Base-by-base conservation (phyloP, 1,140 invertebrate genomes). In the Listronotus bonariensis region DNA sequence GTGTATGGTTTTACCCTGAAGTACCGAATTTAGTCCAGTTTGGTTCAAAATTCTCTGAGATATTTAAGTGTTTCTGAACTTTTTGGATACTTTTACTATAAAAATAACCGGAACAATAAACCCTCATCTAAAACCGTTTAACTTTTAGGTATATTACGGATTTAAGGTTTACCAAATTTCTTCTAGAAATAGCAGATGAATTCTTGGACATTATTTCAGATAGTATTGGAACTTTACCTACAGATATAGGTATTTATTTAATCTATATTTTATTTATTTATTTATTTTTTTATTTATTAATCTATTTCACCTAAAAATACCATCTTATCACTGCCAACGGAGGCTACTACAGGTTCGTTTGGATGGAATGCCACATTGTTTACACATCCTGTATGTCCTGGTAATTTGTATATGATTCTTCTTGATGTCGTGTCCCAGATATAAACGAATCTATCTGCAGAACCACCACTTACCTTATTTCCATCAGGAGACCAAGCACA, bases 321-420 rank as follows among this genome's bases (percentile, higher is more conserved):
- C 73, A 92, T 91, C 81, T 98, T 99, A 80, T 99, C 97, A 81
- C 93, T 97, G 9, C 94, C 94, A 31, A 87, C 93, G 0, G 97
- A 99, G 26, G 93, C 84, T 70, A 98, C 89, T 56, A 99, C 92
- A 7, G 97, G 93, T 80, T 99, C 96, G 46, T 87, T 88, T 0
- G 93, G 93, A 84, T 99, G 97, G 76, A 99, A 98, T 79, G 96
- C 92, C 0, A 97, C 88, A 76, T 96, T 95, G 78, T 98, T 99
- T 3, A 99, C 95, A 67, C 95, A 93, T 17, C 97, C 98, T 79
- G 95, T 93, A 79, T 99, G 98, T 0, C 98, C 98, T 0, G 98
- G 97, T 54, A 99, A 82, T 82, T 97, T 98, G 80, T 99, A 99
- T 3, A 97, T 78, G 71, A 99, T 93, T 54, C 92, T 85, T 43